Percentiles rank a stretch among this genome's conserved stretches.
Evolutionary conservation across 2,888 invertebrate species (phyloP).

Genomic region (Gortyna flavago): DNA sequence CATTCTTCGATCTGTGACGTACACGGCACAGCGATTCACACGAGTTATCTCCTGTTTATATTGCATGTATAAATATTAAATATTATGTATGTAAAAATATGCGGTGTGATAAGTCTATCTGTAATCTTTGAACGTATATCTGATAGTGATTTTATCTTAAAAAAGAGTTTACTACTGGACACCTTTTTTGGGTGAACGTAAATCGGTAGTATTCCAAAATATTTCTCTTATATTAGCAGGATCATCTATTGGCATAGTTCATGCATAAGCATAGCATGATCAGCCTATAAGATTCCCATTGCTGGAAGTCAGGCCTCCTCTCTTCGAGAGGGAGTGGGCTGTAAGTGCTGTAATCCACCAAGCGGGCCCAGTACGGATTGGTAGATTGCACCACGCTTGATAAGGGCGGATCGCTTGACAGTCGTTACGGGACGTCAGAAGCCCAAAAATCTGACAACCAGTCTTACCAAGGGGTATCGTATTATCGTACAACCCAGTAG

Average conservation of each 20-base stretch:
- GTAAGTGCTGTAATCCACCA: no score
- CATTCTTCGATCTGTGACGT: conserved; percentile 22
- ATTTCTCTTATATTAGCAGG: not conserved
- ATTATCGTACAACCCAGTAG: no score
- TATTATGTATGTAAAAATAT: conserved; percentile 42
- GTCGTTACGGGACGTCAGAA: no score
- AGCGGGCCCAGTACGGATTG: no score
- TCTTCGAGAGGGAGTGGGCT: no score
- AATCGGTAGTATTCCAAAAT: not conserved
- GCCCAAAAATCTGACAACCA: no score
- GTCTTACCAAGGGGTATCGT: no score
- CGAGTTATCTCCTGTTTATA: conserved; percentile 44
- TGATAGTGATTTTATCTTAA: conserved; percentile 46
- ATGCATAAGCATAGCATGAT: no score
- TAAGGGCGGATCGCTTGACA: no score
- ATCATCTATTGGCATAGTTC: no score
- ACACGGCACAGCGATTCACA: not conserved
- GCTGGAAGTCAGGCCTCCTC: no score
- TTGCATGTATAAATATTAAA: conserved; percentile 39
- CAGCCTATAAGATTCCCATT: no score
- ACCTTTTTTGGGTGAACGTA: conserved; percentile 8
- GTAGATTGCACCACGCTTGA: not conserved
- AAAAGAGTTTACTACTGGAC: not conserved
- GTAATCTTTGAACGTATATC: conserved; percentile 24
- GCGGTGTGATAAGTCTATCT: not conserved